phyloP scores from a whole-genome alignment of 1,140 invertebrate species.

The Dinothrombium tinctorium region DNA sequence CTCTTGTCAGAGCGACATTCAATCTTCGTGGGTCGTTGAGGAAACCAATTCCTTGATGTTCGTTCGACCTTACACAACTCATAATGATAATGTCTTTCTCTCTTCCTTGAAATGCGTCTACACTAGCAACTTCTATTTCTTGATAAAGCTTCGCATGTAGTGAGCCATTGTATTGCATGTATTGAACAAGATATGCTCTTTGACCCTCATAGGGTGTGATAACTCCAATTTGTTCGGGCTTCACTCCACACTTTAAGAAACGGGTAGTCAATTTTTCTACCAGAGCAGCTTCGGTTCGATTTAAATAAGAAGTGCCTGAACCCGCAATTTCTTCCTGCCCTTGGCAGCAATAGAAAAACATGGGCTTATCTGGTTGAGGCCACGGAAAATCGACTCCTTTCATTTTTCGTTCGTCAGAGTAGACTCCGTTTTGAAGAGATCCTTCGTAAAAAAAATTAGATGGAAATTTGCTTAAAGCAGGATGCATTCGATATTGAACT shows the following conservation, averaged over 20 bases:
- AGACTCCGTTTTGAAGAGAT: constrained; percentile 91
- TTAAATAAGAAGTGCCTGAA: constrained; percentile 92
- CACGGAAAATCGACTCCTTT: constrained; percentile 89
- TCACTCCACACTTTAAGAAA: constrained; percentile 76
- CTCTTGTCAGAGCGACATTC: constrained; percentile 90
- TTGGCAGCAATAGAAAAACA: constrained; percentile 96
- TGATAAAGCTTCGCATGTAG: constrained; percentile 90
- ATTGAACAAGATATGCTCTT: constrained; percentile 85
- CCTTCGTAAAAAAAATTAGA: constrained; percentile 99
- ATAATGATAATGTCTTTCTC: constrained; percentile 97
- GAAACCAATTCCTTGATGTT: constrained; percentile 75
- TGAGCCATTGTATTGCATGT: constrained; percentile 96
- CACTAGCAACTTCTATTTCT: constrained; percentile 96
- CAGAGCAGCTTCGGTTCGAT: constrained; percentile 90
- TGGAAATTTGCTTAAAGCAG: constrained; percentile 83
- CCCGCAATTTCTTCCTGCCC: constrained; percentile 97
- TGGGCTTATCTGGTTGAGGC: constrained; percentile 83
- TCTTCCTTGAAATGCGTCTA: constrained; percentile 82
- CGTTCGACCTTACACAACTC: constrained; percentile 66
- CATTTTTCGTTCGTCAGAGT: constrained; percentile 71
- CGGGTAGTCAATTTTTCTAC: constrained; percentile 91
- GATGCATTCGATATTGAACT: constrained; percentile 98
- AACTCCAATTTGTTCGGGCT: constrained; percentile 96
- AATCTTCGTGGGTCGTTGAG: constrained; percentile 87
- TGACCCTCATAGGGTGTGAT: constrained; percentile 99